A percentile compares a stretch with the other conserved stretches of the same genome.
Evolutionary conservation across 2,797 vertebrate species (phyloP).

Genomic region (Adelosebastes latens): DNA sequence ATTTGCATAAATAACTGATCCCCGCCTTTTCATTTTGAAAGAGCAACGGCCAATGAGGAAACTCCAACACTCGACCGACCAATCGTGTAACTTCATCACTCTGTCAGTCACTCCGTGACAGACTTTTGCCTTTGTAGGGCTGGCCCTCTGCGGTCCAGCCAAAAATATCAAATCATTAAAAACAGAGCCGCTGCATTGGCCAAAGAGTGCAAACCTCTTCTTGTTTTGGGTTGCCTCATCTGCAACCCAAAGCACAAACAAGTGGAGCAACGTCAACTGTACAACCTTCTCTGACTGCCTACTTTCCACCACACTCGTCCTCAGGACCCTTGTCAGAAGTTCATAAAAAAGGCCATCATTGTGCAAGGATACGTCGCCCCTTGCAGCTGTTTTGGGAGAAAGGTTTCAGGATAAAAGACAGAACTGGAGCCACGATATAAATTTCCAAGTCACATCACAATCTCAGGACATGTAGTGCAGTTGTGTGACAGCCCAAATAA

Average conservation of each 20-base stretch:
- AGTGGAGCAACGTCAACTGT: neutral
- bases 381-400: neutral
- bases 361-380: neutral
- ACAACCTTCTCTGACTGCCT: neutral
- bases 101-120: no score
- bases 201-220: neutral
- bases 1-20: neutral
- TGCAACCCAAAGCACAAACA: neutral
- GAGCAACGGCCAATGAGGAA: no score
- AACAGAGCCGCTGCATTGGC: neutral
- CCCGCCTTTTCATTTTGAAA: no score
- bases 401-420: neutral
- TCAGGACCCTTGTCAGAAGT: no score
- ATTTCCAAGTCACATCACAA: no score
- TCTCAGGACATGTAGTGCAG: no score
- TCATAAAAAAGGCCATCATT: neutral
- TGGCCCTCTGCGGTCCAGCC: no score
- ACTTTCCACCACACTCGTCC: neutral
- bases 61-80: no score
- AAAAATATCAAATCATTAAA: no score
- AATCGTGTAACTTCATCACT: no score
- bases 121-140: no score
- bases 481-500: neutral
- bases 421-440: neutral
- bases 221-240: neutral